A percentile compares a stretch with the other conserved stretches of the same genome.
These are phyloP conservation scores for Galerucella nymphaeae DNA, from an alignment of 2,888 invertebrate species.

Conservation along the genomic window DNA sequence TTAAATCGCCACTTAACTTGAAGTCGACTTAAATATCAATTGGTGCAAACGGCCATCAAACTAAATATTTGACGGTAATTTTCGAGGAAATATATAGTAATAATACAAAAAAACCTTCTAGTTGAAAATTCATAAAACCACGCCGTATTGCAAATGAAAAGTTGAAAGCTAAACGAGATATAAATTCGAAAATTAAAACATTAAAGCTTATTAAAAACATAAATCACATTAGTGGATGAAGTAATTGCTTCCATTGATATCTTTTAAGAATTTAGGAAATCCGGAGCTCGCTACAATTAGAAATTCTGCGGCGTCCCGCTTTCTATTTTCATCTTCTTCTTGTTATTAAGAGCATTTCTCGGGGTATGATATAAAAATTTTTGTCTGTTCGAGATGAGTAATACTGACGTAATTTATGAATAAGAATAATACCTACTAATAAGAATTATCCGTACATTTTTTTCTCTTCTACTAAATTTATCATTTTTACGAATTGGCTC, in stretches of 20 bases:
- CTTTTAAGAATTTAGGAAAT: slow-evolving; percentile 60
- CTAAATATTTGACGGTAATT: neutral
- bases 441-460: no score
- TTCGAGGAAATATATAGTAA: neutral
- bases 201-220: slow-evolving; percentile 56
- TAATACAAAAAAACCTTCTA: no score
- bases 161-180: slow-evolving; percentile 38
- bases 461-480: no score
- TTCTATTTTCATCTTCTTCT: slow-evolving; percentile 36
- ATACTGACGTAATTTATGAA: slow-evolving; percentile 11
- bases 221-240: slow-evolving; percentile 54
- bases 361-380: slow-evolving; percentile 37
- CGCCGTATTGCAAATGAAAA: neutral
- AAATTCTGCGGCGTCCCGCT: slow-evolving; percentile 48
- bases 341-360: slow-evolving; percentile 48
- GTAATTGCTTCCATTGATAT: slow-evolving; percentile 61
- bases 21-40: no score
- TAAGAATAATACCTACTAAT: neutral
- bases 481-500: no score
- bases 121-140: neutral
- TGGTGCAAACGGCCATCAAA: no score
- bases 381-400: slow-evolving; percentile 36
- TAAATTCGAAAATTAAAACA: slow-evolving; percentile 52
- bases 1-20: no score
- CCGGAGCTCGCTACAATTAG: slow-evolving; percentile 56